Percentiles rank a stretch among this genome's conserved stretches.
phyloP scores from a whole-genome alignment of 1,140 invertebrate genomes.

The Drosophila sp. region DNA sequence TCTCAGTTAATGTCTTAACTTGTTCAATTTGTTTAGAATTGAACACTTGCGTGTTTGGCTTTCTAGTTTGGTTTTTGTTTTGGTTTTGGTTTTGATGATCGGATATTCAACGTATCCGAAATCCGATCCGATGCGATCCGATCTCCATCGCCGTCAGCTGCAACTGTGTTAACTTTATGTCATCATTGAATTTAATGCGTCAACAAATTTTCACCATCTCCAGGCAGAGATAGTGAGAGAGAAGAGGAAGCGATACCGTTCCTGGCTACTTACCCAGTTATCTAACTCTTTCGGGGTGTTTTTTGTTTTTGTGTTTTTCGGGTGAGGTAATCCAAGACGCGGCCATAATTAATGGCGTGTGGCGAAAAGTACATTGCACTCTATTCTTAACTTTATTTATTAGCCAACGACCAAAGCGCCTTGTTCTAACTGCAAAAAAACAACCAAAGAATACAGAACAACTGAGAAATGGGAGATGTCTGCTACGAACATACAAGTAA shows the following conservation, averaged over 20 bases:
- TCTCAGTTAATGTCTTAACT: conserved; percentile 60
- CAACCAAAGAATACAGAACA: conserved; percentile 26
- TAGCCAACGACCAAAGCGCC: conserved; percentile 45
- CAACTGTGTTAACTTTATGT: conserved; percentile 46
- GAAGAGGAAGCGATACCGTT: conserved; percentile 39
- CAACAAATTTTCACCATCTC: conserved; percentile 53
- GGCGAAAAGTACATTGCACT: conserved; percentile 77
- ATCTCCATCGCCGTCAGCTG: too few relatives aligned
- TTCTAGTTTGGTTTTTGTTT: background rate
- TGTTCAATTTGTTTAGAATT: conserved; percentile 53
- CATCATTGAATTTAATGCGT: conserved; percentile 74
- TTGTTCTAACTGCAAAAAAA: conserved; percentile 62
- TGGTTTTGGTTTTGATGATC: conserved; percentile 41
- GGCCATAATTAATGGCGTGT: conserved; percentile 78
- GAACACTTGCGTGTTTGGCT: background rate
- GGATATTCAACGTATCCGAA: conserved; percentile 14
- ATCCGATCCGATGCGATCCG: background rate
- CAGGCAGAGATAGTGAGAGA: conserved; percentile 2
- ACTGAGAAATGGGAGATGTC: conserved; percentile 19
- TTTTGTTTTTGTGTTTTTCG: conserved; percentile 18
- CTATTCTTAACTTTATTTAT: conserved; percentile 25
- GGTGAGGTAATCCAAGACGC: conserved; percentile 48
- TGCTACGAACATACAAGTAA: conserved; percentile 17
- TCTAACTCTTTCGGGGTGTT: conserved; percentile 22
- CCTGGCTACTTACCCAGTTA: conserved; percentile 54